phyloP scores from a whole-genome alignment of 2,797 vertebrate species.

The Carcharodon carcharias region DNA sequence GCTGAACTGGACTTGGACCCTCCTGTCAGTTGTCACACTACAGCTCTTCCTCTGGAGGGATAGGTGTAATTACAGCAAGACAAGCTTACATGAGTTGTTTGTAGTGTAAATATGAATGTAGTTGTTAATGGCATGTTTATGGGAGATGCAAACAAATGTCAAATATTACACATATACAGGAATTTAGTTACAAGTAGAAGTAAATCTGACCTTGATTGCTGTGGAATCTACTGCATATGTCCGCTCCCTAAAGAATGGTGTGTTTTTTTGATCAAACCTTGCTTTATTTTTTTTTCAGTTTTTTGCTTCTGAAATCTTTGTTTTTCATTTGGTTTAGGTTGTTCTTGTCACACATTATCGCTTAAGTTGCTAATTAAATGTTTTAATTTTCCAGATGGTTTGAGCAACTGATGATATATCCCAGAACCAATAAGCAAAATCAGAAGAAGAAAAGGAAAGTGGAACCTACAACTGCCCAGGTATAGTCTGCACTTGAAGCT shows the following conservation, averaged over 20 bases:
- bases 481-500: constrained; percentile 40
- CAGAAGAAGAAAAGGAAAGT: constrained; percentile 77
- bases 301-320: background rate
- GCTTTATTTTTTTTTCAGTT: background rate
- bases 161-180: background rate
- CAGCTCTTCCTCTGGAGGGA: background rate
- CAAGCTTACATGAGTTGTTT: background rate
- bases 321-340: background rate
- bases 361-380: background rate
- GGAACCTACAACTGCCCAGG: constrained; percentile 67
- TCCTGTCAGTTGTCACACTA: background rate
- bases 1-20: background rate
- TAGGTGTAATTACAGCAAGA: background rate
- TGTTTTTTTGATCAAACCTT: background rate
- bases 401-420: constrained; percentile 68
- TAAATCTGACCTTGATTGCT: background rate
- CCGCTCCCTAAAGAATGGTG: background rate
- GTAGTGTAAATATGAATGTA: background rate
- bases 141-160: background rate
- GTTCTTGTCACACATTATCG: background rate
- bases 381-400: constrained; percentile 57
- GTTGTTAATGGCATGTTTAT: background rate
- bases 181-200: background rate
- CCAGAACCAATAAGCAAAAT: constrained; percentile 73
- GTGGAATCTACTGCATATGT: background rate